These are phyloP conservation scores for Plutomurus gul DNA, from an alignment of 1,140 invertebrate species.

Conservation along the genomic window DNA sequence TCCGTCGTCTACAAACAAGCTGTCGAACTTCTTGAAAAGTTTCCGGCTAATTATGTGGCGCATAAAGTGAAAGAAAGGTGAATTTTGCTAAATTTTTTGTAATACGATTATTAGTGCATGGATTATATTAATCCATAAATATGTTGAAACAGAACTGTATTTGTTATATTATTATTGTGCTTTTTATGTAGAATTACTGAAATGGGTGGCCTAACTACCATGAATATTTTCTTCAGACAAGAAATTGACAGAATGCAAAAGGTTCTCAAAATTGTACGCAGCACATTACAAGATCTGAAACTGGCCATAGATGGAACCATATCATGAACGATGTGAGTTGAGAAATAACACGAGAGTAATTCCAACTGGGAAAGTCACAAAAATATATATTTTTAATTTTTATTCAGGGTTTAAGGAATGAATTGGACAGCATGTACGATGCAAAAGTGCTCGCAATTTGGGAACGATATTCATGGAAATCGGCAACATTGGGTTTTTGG, in stretches of 20 bases:
- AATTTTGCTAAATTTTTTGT: constrained; percentile 32
- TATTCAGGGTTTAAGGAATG: constrained; percentile 69
- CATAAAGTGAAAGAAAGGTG: constrained; percentile 69
- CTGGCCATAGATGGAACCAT: constrained; percentile 79
- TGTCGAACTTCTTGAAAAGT: constrained; percentile 72
- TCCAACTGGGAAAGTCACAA: background rate
- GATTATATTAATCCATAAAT: no score
- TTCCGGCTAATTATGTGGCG: constrained; percentile 71
- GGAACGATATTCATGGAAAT: constrained; percentile 73
- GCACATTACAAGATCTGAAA: constrained; percentile 70
- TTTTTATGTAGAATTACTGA: constrained; percentile 53
- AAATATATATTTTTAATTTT: constrained; percentile 10
- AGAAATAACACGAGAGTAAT: background rate
- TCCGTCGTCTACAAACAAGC: constrained; percentile 65
- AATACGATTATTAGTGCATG: background rate
- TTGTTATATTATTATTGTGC: background rate
- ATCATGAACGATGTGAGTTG: constrained; percentile 75
- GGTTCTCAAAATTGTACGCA: constrained; percentile 68
- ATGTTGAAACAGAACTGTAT: no score
- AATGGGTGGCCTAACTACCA: constrained; percentile 70
- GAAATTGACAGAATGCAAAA: constrained; percentile 79
- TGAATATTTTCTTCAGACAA: constrained; percentile 79
- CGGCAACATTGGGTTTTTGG: constrained; percentile 80
- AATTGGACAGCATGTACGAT: constrained; percentile 78
- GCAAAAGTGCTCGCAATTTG: constrained; percentile 71